Conservation (phyloP, 2,888 invertebrate species). For the Ischnura elegans region DNA sequence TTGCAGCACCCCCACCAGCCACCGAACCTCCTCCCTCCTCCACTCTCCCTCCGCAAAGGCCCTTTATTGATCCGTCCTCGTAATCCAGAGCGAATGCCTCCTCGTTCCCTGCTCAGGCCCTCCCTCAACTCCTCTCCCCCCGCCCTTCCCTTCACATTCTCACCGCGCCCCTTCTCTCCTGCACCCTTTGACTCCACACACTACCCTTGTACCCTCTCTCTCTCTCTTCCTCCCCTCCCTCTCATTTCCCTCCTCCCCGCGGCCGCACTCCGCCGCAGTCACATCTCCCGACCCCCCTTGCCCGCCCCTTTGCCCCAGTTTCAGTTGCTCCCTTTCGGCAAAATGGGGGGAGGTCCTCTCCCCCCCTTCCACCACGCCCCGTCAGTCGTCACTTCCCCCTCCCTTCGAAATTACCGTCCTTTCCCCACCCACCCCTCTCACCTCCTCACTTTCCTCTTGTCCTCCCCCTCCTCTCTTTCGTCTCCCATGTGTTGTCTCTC, state of each 20-base stretch:
- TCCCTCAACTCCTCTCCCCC: background rate
- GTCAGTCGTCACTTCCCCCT: background rate
- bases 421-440: background rate
- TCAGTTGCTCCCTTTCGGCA: constrained; percentile 26
- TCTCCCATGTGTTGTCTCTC: background rate
- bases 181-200: background rate
- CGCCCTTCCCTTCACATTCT: background rate
- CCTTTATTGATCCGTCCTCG: constrained; percentile 35
- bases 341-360: background rate
- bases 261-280: constrained; percentile 39
- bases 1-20: too few species aligned
- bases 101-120: background rate
- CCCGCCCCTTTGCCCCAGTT: constrained; percentile 54
- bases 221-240: background rate
- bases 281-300: background rate
- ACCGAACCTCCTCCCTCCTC: background rate
- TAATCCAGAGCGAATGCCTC: constrained; percentile 9
- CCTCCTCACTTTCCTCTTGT: constrained; percentile 6
- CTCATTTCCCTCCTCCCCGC: constrained; percentile 38
- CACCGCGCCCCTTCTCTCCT: background rate
- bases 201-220: background rate
- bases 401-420: background rate
- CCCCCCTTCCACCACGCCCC: background rate
- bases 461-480: background rate
- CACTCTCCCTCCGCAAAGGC: constrained; percentile 6